These are phyloP conservation scores for Rhinolophus sinicus DNA, from an alignment of 2,113 vertebrate genomes.

Conservation along the genomic window DNA sequence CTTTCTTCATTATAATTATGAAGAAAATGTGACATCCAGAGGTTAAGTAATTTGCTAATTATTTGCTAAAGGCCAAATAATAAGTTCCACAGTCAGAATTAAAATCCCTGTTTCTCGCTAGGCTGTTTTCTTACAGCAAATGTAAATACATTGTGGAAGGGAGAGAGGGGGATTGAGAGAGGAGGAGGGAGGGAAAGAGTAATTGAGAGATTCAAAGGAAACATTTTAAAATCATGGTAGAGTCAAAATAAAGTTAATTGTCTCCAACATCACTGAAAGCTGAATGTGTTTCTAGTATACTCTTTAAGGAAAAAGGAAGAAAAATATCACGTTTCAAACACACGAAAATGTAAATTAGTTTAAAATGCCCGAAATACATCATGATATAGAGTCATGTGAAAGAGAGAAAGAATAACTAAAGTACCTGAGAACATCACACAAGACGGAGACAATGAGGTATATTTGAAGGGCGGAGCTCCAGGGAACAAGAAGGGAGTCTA, in stretches of 20 bases:
- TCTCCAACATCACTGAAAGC: not conserved
- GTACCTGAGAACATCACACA: not conserved
- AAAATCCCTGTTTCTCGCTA: not conserved
- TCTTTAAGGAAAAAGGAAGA: not conserved
- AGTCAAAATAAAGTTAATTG: not conserved
- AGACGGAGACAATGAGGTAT: not conserved
- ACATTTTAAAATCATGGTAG: not conserved
- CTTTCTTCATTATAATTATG: not conserved
- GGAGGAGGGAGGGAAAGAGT: not conserved
- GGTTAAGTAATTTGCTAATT: not conserved
- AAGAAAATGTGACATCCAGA: not conserved
- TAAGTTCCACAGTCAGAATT: not conserved
- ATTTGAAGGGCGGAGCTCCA: not conserved
- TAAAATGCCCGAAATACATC: not conserved
- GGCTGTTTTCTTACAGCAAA: not conserved
- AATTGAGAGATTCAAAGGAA: not conserved
- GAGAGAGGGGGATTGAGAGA: too few species aligned
- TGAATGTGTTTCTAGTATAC: not conserved
- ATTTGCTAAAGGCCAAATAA: not conserved
- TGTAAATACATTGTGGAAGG: not conserved
- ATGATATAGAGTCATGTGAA: not conserved
- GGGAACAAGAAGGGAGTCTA: not conserved
- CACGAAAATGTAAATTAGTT: not conserved
- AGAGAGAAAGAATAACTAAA: not conserved
- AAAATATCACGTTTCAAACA: not conserved